Conservation (phyloP, 1,140 invertebrate species). For the fruit fly (Drosophila melanogaster) region Release_6_plus_ISO1_MT NT_037436.4:21745501-21746000, state of each 20-base stretch:
- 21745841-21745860: slow-evolving; percentile 48
- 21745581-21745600: slow-evolving; percentile 61
- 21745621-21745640: slow-evolving; percentile 30
- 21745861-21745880: slow-evolving; percentile 57
- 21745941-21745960: slow-evolving; percentile 46
- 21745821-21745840: slow-evolving; percentile 49
- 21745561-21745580: slow-evolving; percentile 73
- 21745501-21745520: slow-evolving; percentile 75
- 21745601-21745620: slow-evolving; percentile 61
- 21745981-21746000: slow-evolving; percentile 35
- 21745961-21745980: slow-evolving; percentile 66
- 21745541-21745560: slow-evolving; percentile 74
- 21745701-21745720: slow-evolving; percentile 59
- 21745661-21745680: slow-evolving; percentile 49
- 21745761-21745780: slow-evolving; percentile 78
- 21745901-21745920: slow-evolving; percentile 73
- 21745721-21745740: slow-evolving; percentile 79
- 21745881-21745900: slow-evolving; percentile 79
- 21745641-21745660: slow-evolving; percentile 38
- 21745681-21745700: slow-evolving; percentile 46
- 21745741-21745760: slow-evolving; percentile 81
- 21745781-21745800: slow-evolving; percentile 80
- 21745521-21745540: slow-evolving; percentile 54
- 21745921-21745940: slow-evolving; percentile 23
- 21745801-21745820: slow-evolving; percentile 57